Evolutionary conservation across 2,888 invertebrate species (phyloP).

Genomic region (Lepidocyrtoides sp.): DNA sequence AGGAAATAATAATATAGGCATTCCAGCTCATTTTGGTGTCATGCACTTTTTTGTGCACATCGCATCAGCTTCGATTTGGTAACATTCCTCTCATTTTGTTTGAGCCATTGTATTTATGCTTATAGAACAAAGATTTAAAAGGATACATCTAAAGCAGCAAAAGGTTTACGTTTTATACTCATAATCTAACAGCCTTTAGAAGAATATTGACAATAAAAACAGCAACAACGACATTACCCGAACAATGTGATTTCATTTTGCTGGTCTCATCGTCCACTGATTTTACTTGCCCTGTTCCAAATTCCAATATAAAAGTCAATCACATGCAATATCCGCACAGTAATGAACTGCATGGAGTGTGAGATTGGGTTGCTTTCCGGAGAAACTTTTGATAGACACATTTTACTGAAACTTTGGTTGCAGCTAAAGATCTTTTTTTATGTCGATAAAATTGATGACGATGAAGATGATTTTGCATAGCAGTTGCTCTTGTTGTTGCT

Average conservation of each 20-base stretch:
- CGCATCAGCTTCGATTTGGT: background rate
- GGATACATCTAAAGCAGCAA: background rate
- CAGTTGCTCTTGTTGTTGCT: background rate
- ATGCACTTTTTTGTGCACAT: background rate
- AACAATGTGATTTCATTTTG: slow-evolving; percentile 16
- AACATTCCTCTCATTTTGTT: background rate
- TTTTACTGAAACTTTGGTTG: background rate
- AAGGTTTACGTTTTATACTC: background rate
- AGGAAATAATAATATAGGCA: background rate
- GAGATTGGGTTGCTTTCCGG: background rate
- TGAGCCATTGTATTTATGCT: background rate
- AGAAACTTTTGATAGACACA: background rate
- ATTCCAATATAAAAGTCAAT: background rate
- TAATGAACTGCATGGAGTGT: background rate
- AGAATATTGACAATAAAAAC: background rate
- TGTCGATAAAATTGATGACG: background rate
- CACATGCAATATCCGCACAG: background rate
- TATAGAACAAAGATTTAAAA: background rate
- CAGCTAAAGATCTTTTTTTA: background rate
- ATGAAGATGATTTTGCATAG: slow-evolving; percentile 5
- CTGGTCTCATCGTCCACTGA: background rate
- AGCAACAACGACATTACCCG: slow-evolving; percentile 17
- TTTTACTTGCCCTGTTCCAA: background rate
- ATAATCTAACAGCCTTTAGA: background rate
- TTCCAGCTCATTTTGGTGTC: slow-evolving; percentile 14